Evolutionary conservation across 1,140 invertebrate species (phyloP).

Genomic region (Pseudomyrmex concolor): DNA sequence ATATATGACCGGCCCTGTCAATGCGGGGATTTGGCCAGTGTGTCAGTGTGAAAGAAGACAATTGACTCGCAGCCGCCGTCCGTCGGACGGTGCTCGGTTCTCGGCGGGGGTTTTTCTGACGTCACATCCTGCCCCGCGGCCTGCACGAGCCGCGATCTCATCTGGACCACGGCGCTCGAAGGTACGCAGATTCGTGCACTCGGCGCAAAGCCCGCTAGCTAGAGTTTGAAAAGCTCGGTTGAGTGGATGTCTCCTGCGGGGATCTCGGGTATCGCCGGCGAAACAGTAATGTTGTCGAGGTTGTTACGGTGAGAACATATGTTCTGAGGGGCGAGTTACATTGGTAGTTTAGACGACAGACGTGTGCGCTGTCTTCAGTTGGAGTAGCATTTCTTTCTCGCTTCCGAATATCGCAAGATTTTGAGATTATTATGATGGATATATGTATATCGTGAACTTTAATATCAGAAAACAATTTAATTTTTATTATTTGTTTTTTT

Average conservation of each 20-base stretch:
- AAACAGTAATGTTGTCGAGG: background rate
- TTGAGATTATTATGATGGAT: background rate
- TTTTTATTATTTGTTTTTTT: background rate
- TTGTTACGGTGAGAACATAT: background rate
- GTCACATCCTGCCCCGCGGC: conserved; percentile 81
- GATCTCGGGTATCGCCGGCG: background rate
- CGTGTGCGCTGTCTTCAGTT: background rate
- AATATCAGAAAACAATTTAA: too few species aligned
- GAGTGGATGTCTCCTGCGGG: background rate
- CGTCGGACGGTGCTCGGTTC: conserved; percentile 75
- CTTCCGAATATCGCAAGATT: background rate
- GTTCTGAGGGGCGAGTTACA: background rate
- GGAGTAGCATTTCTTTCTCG: background rate
- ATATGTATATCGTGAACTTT: background rate
- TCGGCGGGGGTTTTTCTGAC: conserved; percentile 79
- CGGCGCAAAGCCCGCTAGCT: conserved; percentile 28
- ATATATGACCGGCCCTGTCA: conserved; percentile 56
- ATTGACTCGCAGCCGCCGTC: conserved; percentile 79
- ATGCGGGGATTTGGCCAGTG: conserved; percentile 63
- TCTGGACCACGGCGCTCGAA: conserved; percentile 75
- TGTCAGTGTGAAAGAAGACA: conserved; percentile 79
- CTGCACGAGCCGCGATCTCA: conserved; percentile 73
- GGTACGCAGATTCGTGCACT: conserved; percentile 74
- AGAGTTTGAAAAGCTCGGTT: conserved; percentile 24
- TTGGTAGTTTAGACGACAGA: background rate